Evolutionary conservation across 2,113 vertebrate species (phyloP), one percentile per base, ranked within the genome.

Genomic region (Neotoma lepida): DNA sequence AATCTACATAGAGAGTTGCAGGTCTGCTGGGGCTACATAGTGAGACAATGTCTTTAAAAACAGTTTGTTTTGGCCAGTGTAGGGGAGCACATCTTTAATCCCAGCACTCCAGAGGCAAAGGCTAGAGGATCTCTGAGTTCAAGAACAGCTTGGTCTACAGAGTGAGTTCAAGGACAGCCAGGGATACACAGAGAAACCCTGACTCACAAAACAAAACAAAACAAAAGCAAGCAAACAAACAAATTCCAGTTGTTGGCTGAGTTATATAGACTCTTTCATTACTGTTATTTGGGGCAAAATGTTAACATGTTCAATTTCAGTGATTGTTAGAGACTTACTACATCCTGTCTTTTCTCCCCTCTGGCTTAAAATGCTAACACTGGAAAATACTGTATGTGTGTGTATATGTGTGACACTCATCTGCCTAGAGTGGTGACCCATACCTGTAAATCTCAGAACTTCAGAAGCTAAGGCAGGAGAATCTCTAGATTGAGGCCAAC

Each of bases 331-430:
- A 58, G n/a, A 68, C 91, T 92, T 90, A 89, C 28, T 78, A 24
- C 84, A 73, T 5, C 76, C 1, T 64, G 28, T 58, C 41, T 70
- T 54, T 74, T 84, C 63, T 10, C 12, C 87, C 63, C 30, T 89
- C 51, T 35, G 44, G 76, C 58, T 77, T 93, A n/a, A 88, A 93
- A 58, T 8, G 91, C 70, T 91, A 70, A 95, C 92, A 78, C 30
- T 49, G 9, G 33, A 90, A 61, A 33, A 44, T 39, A 86, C 92
- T 86, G 66, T 51, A 12, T 58, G 51, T 28, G 51, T 24, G 22
- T 15, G 18, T 22, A 22, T 4, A 4, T n/a, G 4, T 56, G 17
- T 35, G 51, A 58, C 51, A 80, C 33, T 24, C 10, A 39, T 56
- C 78, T 58, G 51, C 22, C n/a, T 81, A 58, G 22, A 81, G 77